Conservation (phyloP, 2,797 vertebrate genomes). For the Acipenser ruthenus region DNA sequence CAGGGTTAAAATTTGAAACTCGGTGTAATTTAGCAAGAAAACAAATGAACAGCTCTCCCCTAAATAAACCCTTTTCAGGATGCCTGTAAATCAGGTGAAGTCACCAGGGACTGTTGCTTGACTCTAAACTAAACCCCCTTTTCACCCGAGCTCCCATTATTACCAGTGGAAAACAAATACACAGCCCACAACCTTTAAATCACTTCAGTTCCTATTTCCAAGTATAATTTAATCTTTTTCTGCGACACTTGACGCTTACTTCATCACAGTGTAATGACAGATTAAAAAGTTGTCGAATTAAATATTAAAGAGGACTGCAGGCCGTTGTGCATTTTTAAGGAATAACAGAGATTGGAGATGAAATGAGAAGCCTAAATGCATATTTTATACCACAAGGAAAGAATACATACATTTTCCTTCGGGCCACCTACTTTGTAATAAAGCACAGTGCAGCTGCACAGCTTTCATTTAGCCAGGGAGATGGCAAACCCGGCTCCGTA, state of each 20-base stretch:
- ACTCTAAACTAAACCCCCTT: slow-evolving; percentile 52
- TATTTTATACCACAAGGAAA: slow-evolving; percentile 93
- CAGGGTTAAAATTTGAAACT: too few species aligned
- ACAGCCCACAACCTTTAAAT: slow-evolving; percentile 81
- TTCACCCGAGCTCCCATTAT: slow-evolving; percentile 67
- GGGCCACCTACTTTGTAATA: slow-evolving; percentile 97
- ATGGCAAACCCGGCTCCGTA: slow-evolving; percentile 67
- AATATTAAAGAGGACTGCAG: slow-evolving; percentile 96
- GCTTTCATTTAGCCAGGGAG: slow-evolving; percentile 72
- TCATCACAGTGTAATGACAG: slow-evolving; percentile 96
- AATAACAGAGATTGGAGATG: slow-evolving; percentile 91
- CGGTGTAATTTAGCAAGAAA: not conserved
- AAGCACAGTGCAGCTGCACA: slow-evolving; percentile 58
- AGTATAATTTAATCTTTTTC: slow-evolving; percentile 95
- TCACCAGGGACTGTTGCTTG: slow-evolving; percentile 51
- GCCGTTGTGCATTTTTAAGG: slow-evolving; percentile 89
- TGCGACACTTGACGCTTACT: slow-evolving; percentile 97
- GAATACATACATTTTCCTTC: slow-evolving; percentile 86
- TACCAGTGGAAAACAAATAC: slow-evolving; percentile 88
- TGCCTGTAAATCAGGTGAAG: slow-evolving; percentile 48
- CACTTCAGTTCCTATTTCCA: slow-evolving; percentile 90
- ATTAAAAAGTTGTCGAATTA: slow-evolving; percentile 99
- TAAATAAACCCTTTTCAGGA: slow-evolving; percentile 16
- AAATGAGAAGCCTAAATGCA: slow-evolving; percentile 95
- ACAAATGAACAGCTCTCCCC: not conserved